Evolutionary conservation across 2,888 invertebrate species (phyloP), one percentile per base, ranked within the genome.

Genomic region (Lissocephala sabroskyi): DNA sequence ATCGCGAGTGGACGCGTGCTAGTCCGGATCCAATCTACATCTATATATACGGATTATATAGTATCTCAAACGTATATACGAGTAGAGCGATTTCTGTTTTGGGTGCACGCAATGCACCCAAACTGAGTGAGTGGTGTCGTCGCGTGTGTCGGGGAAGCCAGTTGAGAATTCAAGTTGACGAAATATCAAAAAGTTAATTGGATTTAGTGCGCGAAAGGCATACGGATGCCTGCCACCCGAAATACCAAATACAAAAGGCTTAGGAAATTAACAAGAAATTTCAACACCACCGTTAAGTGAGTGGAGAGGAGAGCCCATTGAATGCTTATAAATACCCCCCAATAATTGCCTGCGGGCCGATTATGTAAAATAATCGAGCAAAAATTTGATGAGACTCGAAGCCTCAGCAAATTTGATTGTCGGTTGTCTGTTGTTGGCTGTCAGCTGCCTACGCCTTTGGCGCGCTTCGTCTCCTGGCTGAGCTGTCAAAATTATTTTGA

Each of bases 1-100:
- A 60, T 77, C 65, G 80, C 65, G 81, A 82, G 68, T 71, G 68
- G 82, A 75, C 79, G 79, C 75, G 60, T 65, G 58, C 45, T n/a
- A n/a, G n/a, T n/a, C n/a, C n/a, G n/a, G n/a, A n/a, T n/a, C n/a
- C n/a, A n/a, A n/a, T n/a, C n/a, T n/a, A n/a, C n/a, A n/a, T n/a
- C 52, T 45, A 50, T 23, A 37, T 3, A 19, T 37, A 28, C 28
- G 3, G 10, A 36, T 28, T 36, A 41, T 45, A 40, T 41, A 52
- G 47, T 51, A 55, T 44, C 50, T 54, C 62, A 58, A 45, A 39
- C 42, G 37, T 52, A 50, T 40, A 56, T 33, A 50, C 13, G 14
- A 52, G 64, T 50, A 50, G 56, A 47, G 48, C 52, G 60, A 52
- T 23, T 23, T 23, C 23, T 28, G 18, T 9, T 37, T 23, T 19